A percentile compares a stretch with the other conserved stretches of the same genome.
Evolutionary conservation across 2,113 vertebrate genomes (phyloP).

Genomic region (Mastomys coucha): DNA sequence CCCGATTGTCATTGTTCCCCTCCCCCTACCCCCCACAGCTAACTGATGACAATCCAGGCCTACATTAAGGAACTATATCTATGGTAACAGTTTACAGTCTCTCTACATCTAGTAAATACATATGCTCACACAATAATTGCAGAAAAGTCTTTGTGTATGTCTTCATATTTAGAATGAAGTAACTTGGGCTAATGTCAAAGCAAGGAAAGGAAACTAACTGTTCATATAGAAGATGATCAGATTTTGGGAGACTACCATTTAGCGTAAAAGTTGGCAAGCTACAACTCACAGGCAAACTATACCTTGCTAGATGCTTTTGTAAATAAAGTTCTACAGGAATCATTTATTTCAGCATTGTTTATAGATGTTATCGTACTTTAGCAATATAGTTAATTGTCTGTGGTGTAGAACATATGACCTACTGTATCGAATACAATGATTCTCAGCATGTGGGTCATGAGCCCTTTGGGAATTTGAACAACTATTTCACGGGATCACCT

Average conservation of each 20-base stretch:
- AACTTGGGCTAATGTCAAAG: neutral
- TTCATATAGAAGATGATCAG: neutral
- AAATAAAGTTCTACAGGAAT: constrained; percentile 10
- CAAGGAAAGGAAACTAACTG: neutral
- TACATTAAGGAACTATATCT: neutral
- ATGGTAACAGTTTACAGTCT: neutral
- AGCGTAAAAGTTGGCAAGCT: neutral
- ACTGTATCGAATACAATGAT: neutral
- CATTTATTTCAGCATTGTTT: neutral
- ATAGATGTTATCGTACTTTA: neutral
- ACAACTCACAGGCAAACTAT: neutral
- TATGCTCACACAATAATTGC: neutral
- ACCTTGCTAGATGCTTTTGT: neutral
- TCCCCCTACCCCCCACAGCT: neutral
- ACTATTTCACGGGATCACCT: neutral
- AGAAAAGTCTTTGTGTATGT: neutral
- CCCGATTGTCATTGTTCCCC: neutral
- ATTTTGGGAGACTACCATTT: neutral
- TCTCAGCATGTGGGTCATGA: neutral
- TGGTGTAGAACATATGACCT: neutral
- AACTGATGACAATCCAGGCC: neutral
- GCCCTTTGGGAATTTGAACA: neutral
- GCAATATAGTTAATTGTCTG: neutral
- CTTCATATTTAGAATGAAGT: constrained; percentile 44
- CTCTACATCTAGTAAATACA: neutral